Base-by-base conservation (phyloP, 92 coral and sea anemone species). In the Epizoanthus fatuus region DNA sequence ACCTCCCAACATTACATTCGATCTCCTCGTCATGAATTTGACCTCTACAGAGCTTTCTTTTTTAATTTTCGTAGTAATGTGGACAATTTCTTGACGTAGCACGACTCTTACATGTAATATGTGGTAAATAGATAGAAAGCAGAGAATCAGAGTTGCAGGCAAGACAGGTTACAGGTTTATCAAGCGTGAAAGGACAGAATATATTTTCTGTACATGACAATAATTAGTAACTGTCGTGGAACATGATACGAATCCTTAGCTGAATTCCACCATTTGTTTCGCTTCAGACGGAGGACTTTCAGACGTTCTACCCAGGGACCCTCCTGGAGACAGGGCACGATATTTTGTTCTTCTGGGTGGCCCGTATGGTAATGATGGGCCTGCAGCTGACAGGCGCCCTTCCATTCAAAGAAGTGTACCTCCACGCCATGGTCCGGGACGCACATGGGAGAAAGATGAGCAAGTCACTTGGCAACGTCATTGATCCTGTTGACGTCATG, bases 391-490 rank as follows among this genome's bases (percentile, higher is more conserved):
- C 91, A 25, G 98, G 98, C 53, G 81, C 84, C 70, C 93, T 97
- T 65, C 99, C 99, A 11, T 97, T 97, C 84, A 95, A 91, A 58
- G 98, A 97, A 87, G 99, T 97, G 65, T 97, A 93, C 58, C 95
- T 97, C 11, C 99, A 97, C 74, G 99, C 99, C 15, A 97, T 97
- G 99, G 99, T 97, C 63, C 93, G 99, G 76, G 99, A 97, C 80
- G 99, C 99, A 58, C 99, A 97, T 62, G 99, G 99, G 87, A 94
- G 99, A 25, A 97, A 97, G 81, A 97, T 97, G 99, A 97, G 99
- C 91, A 97, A 97, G 77, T 97, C 99, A 37, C 97, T 97, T 14
- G 99, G 99, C 17, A 97, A 97, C 57, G 99, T 97, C 29, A 97
- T 97, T 17, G 99, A 97, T 79, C 99, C 98, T 19, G 95, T 97